A percentile compares a stretch with the other conserved stretches of the same genome.
These are phyloP conservation scores for Myripristis murdjan DNA, from an alignment of 2,797 vertebrate genomes.

Conservation along the genomic window DNA sequence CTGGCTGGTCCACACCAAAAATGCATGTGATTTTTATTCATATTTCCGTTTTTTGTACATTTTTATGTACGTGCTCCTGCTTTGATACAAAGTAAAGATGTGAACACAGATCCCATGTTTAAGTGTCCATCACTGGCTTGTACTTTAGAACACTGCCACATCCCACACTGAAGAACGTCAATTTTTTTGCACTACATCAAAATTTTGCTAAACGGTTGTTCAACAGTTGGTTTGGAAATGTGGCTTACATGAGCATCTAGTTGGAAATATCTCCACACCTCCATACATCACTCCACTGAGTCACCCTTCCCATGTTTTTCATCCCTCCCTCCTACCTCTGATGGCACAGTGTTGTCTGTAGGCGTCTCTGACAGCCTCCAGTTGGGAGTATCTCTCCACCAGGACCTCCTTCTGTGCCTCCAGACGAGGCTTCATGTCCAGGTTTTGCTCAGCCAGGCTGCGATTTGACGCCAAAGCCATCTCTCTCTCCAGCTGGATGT, in stretches of 20 bases:
- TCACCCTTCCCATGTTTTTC: constrained; percentile 45
- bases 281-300: not conserved
- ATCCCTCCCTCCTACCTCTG: constrained; percentile 84
- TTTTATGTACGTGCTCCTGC: too few species aligned
- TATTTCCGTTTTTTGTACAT: too few species aligned
- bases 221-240: not conserved
- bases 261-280: not conserved
- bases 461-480: constrained; percentile 95
- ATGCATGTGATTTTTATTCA: too few species aligned
- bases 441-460: constrained; percentile 94
- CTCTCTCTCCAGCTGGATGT: constrained; percentile 94
- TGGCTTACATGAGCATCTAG: not conserved
- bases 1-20: too few species aligned
- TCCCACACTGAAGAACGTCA: too few species aligned
- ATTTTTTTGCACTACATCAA: not conserved
- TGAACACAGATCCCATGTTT: too few species aligned
- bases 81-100: too few species aligned
- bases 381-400: constrained; percentile 89
- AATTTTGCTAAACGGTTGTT: too few species aligned
- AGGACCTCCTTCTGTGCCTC: constrained; percentile 88
- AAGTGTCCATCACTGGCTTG: too few species aligned
- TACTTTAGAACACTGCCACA: too few species aligned
- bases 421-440: constrained; percentile 89
- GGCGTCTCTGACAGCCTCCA: constrained; percentile 86
- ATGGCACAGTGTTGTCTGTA: constrained; percentile 90